These are phyloP conservation scores for Falco rusticolus DNA, from an alignment of 2,797 vertebrate species.

Conservation along the genomic window DNA sequence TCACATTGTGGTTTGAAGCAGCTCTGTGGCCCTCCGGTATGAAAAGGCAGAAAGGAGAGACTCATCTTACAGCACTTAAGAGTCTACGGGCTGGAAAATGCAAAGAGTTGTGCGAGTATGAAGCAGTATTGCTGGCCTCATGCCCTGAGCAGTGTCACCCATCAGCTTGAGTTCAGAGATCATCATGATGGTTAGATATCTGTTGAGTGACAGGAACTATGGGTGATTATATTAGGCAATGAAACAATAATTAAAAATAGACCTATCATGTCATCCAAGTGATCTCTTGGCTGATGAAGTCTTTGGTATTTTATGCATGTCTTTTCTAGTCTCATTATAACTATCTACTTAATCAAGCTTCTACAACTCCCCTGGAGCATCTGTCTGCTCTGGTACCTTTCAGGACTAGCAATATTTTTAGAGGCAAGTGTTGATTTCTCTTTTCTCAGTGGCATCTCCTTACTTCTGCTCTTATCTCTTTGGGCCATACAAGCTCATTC, in stretches of 20 bases:
- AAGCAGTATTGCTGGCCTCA: not conserved
- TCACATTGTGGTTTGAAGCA: not conserved
- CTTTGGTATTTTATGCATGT: not conserved
- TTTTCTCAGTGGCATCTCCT: not conserved
- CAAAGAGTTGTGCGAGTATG: not conserved
- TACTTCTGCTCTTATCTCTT: not conserved
- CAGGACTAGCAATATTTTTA: not conserved
- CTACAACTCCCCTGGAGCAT: not conserved
- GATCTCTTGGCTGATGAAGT: not conserved
- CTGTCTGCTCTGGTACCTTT: not conserved
- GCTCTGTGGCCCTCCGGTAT: not conserved
- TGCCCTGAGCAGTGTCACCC: not conserved
- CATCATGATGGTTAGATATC: fast-evolving
- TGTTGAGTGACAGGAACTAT: not conserved
- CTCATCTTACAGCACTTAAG: not conserved
- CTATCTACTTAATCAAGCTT: not conserved
- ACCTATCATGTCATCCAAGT: not conserved
- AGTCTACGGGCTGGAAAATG: not conserved
- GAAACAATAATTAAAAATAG: conserved; percentile 8
- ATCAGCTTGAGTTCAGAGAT: not conserved
- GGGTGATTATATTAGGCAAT: not conserved
- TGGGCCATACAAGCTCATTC: not conserved
- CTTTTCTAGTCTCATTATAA: not conserved
- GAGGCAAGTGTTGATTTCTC: not conserved
- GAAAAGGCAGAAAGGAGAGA: not conserved